These are phyloP conservation scores for Alectura lathami DNA, from an alignment of 2,113 vertebrate species.

Conservation along the genomic window DNA sequence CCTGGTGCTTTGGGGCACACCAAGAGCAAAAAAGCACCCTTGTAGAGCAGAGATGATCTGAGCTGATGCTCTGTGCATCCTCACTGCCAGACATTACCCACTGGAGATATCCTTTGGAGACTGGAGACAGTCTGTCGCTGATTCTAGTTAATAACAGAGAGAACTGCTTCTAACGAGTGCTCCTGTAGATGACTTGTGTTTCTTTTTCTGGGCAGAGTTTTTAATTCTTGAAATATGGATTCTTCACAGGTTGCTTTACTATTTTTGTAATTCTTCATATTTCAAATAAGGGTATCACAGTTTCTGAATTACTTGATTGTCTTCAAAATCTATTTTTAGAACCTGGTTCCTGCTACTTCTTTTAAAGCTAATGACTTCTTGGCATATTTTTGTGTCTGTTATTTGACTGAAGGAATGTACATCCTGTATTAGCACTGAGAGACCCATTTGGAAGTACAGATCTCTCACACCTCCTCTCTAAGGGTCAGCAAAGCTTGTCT, in stretches of 20 bases:
- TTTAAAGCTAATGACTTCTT: conserved; percentile 31
- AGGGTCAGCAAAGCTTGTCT: background rate
- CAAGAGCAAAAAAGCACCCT: background rate
- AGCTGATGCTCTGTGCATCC: background rate
- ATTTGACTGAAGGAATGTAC: background rate
- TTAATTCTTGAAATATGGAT: conserved; percentile 20
- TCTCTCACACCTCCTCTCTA: background rate
- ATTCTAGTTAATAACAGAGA: background rate
- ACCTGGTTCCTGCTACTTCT: background rate
- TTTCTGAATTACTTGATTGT: conserved; percentile 32
- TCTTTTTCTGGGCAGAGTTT: background rate
- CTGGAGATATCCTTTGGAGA: background rate
- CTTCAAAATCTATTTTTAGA: conserved; percentile 26
- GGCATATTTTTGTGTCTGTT: conserved; percentile 10
- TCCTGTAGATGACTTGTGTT: background rate
- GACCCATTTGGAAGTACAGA: background rate
- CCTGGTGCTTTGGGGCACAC: background rate
- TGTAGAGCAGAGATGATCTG: background rate
- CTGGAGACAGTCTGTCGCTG: background rate
- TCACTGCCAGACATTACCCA: background rate
- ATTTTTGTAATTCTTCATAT: background rate
- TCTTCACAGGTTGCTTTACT: conserved; percentile 11
- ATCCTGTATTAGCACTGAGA: background rate
- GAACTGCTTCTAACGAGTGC: background rate
- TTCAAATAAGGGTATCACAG: background rate